Base-by-base conservation (phyloP, 1,140 invertebrate genomes). In the Pseudomyrmex concolor region DNA sequence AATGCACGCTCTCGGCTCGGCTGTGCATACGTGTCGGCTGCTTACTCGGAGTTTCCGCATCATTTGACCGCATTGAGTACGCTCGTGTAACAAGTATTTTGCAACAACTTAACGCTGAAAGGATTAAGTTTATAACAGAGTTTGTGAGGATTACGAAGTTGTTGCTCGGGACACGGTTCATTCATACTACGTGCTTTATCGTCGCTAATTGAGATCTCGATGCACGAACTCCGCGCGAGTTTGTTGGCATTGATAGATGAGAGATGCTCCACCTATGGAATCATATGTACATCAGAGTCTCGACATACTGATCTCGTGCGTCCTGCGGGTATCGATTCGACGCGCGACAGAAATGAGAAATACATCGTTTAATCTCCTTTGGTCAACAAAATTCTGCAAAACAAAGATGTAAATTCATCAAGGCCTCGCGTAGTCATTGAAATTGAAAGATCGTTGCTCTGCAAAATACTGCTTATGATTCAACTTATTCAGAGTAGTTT, bases 191-290 rank as follows among this genome's bases (percentile, higher is more conserved):
- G 86, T 85, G 86, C 86, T 87, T 88, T 88, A 88, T 88, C 86
- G 83, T 77, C 86, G 86, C 76, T 88, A 88, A 88, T 88, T 86
- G 86, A 86, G 84, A 84, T 86, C 86, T 88, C 81, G 86, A 88
- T 87, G 76, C 83, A 87, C 86, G 51, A 87, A 73, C 86, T 80
- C 57, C 67, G 72, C 80, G 62, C 85, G 54, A 76, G 72, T 48
- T 55, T 62, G 83, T 72, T 86, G 85, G 85, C 86, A 83, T 86
- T 84, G 78, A 86, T 84, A 84, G 86, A 88, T 88, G 86, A 88
- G 82, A 83, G 83, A 88, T 87, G 72, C 70, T 34, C 55, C 73
- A 60, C 68, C 63, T 70, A 73, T 63, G 85, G 68, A 64, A 84
- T 66, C 73, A 59, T 59, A n/a, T n/a, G n/a, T n/a, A 74, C 48